A percentile compares a stretch with the other conserved stretches of the same genome.
Evolutionary conservation across 2,888 invertebrate genomes (phyloP).

Genomic region (Leptopterna dolabrata): DNA sequence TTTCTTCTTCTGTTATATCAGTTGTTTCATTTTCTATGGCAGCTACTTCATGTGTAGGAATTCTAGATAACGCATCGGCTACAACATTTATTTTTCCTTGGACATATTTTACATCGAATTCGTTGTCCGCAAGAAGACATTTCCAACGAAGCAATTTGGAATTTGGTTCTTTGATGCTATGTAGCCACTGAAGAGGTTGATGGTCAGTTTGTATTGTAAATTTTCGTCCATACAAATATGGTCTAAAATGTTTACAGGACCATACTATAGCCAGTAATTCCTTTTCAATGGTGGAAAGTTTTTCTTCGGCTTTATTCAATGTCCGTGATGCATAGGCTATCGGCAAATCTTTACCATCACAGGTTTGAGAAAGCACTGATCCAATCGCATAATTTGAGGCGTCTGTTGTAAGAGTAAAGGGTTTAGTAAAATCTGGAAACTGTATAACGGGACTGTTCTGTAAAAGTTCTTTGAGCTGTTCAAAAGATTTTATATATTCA

Average conservation of each 20-base stretch:
- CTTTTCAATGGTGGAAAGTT: background rate
- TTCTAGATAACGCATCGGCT: too few relatives aligned
- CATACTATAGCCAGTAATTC: constrained; percentile 64
- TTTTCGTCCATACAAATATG: constrained; percentile 65
- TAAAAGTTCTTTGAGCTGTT: background rate
- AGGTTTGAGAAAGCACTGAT: too few relatives aligned
- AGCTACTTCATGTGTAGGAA: too few relatives aligned
- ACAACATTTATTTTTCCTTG: constrained; percentile 55
- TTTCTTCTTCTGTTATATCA: too few relatives aligned
- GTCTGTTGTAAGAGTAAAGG: background rate
- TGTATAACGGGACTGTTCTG: background rate
- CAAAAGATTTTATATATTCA: background rate
- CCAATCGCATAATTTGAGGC: too few relatives aligned
- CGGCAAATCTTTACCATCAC: too few relatives aligned
- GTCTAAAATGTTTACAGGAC: constrained; percentile 63
- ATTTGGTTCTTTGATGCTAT: constrained; percentile 66
- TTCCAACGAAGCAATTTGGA: constrained; percentile 65
- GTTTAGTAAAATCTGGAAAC: background rate
- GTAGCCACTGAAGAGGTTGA: constrained; percentile 63
- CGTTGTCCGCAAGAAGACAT: constrained; percentile 65
- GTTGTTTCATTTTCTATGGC: too few relatives aligned
- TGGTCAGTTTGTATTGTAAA: constrained; percentile 67
- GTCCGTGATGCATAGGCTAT: too few relatives aligned
- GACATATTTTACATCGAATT: constrained; percentile 59
- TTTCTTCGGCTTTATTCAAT: too few relatives aligned